These are phyloP conservation scores for Drosophila trapezifrons DNA, from an alignment of 1,140 invertebrate species.

Conservation along the genomic window DNA sequence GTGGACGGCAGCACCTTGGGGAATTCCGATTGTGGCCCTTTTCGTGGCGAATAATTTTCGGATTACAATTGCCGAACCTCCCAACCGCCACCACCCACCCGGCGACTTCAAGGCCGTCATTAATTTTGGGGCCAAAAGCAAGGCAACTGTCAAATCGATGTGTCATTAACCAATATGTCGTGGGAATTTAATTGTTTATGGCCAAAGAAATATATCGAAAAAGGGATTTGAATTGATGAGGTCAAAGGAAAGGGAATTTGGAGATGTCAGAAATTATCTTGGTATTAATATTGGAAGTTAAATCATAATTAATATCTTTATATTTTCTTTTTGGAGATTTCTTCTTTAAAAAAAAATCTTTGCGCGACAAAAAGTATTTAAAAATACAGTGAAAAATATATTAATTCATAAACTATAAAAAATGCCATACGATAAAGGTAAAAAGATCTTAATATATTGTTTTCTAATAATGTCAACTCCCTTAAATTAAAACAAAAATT, in stretches of 20 bases:
- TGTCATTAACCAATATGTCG: constrained; percentile 30
- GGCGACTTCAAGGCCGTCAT: constrained; percentile 14
- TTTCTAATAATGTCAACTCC: too few species aligned
- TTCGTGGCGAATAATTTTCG: constrained; percentile 21
- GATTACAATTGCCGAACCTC: constrained; percentile 23
- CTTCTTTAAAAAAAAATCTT: too few species aligned
- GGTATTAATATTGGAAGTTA: neutral
- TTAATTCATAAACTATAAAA: too few species aligned
- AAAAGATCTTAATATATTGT: too few species aligned
- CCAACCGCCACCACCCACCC: too few species aligned
- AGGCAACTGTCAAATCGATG: constrained; percentile 15
- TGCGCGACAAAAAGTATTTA: too few species aligned
- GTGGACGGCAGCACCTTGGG: constrained; percentile 18
- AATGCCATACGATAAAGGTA: too few species aligned
- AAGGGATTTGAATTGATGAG: neutral
- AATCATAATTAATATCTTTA: too few species aligned
- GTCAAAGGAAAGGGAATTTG: neutral
- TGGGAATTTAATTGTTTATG: constrained; percentile 7
- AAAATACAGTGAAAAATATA: too few species aligned
- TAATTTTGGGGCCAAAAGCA: constrained; percentile 2
- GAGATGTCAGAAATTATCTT: neutral
- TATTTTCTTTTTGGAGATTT: too few species aligned
- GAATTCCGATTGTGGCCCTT: constrained; percentile 22
- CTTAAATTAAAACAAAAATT: too few species aligned
- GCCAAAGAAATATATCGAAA: neutral